Conservation (phyloP, 2,113 vertebrate species). For the Psettodes erumei region DNA sequence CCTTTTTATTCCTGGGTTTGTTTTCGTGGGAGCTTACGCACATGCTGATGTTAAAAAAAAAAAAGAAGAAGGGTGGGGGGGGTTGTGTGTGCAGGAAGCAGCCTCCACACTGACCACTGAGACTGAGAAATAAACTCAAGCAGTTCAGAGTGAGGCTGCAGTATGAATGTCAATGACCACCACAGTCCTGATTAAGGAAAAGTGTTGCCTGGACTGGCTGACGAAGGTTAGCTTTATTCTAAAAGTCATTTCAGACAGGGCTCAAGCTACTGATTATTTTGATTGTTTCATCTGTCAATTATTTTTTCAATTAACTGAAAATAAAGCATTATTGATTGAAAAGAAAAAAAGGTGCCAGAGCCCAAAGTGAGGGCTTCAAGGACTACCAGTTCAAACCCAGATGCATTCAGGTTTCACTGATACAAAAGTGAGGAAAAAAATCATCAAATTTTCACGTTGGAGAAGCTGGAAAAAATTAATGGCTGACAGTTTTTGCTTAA, state of each 20-base stretch:
- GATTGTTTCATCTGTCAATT: background rate
- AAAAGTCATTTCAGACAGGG: background rate
- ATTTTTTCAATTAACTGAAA: background rate
- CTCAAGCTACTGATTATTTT: conserved; percentile 2
- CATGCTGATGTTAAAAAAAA: conserved; percentile 1
- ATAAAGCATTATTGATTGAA: background rate
- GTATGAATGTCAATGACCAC: conserved; percentile 34
- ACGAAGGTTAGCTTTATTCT: background rate
- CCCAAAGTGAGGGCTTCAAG: background rate
- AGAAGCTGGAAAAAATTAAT: background rate
- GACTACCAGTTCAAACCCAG: background rate
- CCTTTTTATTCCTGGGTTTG: background rate
- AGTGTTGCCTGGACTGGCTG: background rate
- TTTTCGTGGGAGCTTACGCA: background rate
- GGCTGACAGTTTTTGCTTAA: background rate
- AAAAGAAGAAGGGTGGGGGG: background rate
- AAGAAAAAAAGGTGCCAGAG: background rate
- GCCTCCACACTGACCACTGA: conserved; percentile 1
- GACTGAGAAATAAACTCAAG: background rate
- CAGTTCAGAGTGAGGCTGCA: conserved; percentile 9
- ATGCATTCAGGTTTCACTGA: background rate
- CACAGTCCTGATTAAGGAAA: background rate
- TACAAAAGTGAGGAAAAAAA: background rate
- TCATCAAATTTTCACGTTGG: background rate
- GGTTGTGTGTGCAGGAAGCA: background rate